phyloP scores from a whole-genome alignment of 2,888 invertebrate genomes.

The Cryptophagus acutangulus region DNA sequence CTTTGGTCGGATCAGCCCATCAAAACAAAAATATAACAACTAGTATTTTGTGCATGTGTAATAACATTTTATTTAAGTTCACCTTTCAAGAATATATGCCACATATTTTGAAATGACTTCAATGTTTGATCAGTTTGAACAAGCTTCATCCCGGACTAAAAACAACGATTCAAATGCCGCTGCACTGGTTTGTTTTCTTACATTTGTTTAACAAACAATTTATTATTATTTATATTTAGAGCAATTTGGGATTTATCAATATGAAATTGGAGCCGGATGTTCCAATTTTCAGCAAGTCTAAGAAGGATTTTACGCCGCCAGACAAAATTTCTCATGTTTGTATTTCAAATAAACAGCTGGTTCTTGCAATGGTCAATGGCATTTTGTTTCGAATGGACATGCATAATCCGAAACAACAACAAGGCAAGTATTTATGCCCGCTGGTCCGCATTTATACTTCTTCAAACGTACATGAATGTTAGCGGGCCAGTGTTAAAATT shows the following conservation, averaged over 20 bases:
- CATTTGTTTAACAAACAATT: neutral
- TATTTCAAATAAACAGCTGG: slow-evolving; percentile 76
- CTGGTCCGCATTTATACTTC: neutral
- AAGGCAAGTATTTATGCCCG: slow-evolving; percentile 54
- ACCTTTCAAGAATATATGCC: too few species aligned
- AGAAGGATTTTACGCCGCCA: slow-evolving; percentile 73
- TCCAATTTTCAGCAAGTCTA: slow-evolving; percentile 83
- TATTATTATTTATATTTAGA: slow-evolving; percentile 29
- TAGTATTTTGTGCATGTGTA: too few species aligned
- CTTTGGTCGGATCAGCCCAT: too few species aligned
- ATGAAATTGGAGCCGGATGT: slow-evolving; percentile 65
- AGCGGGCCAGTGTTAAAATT: too few species aligned
- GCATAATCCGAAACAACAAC: slow-evolving; percentile 68
- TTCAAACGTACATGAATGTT: too few species aligned
- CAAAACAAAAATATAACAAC: too few species aligned
- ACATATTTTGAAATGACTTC: slow-evolving; percentile 70
- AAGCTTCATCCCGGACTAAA: slow-evolving; percentile 60
- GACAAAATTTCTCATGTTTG: slow-evolving; percentile 75
- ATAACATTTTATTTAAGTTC: too few species aligned
- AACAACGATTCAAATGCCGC: slow-evolving; percentile 43
- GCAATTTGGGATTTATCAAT: slow-evolving; percentile 53
- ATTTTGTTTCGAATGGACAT: slow-evolving; percentile 76
- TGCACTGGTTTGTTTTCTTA: slow-evolving; percentile 46
- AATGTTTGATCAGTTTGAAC: slow-evolving; percentile 79
- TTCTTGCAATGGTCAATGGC: slow-evolving; percentile 79